These are phyloP conservation scores for Ypsolopha scabrella DNA, from an alignment of 2,888 invertebrate genomes.

Conservation along the genomic window DNA sequence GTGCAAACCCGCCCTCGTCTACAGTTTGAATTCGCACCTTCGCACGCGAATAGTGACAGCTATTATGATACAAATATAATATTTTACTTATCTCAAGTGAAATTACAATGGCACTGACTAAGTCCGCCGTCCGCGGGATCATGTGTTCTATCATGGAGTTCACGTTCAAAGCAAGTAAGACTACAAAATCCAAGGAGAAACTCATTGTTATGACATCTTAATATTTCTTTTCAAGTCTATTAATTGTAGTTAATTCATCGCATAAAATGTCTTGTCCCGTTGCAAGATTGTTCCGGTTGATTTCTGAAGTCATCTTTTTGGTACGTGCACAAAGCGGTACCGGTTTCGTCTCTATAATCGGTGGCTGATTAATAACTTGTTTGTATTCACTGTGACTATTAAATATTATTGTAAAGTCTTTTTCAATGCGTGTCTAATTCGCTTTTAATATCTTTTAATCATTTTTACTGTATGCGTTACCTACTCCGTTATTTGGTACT, in stretches of 20 bases:
- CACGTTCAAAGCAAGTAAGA: constrained; percentile 67
- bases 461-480: background rate
- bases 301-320: constrained; percentile 22
- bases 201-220: background rate
- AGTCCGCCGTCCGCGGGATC: constrained; percentile 56
- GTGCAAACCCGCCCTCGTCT: constrained; percentile 26
- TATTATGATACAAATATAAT: background rate
- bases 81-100: background rate
- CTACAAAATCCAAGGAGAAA: background rate
- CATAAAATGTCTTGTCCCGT: constrained; percentile 18
- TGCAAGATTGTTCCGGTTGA: constrained; percentile 22
- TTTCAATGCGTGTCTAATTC: background rate
- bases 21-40: constrained; percentile 30
- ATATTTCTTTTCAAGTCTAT: background rate
- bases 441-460: background rate
- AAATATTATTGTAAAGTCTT: background rate
- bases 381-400: constrained; percentile 8
- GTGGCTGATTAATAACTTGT: constrained; percentile 19
- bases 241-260: constrained; percentile 3
- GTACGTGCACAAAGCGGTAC: constrained; percentile 19
- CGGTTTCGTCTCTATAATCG: constrained; percentile 22
- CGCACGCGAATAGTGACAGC: constrained; percentile 4
- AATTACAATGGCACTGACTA: constrained; percentile 45
- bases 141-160: constrained; percentile 66
- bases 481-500: background rate